phyloP scores from a whole-genome alignment of 2,113 vertebrate genomes.

The Oryzias javanicus region DNA sequence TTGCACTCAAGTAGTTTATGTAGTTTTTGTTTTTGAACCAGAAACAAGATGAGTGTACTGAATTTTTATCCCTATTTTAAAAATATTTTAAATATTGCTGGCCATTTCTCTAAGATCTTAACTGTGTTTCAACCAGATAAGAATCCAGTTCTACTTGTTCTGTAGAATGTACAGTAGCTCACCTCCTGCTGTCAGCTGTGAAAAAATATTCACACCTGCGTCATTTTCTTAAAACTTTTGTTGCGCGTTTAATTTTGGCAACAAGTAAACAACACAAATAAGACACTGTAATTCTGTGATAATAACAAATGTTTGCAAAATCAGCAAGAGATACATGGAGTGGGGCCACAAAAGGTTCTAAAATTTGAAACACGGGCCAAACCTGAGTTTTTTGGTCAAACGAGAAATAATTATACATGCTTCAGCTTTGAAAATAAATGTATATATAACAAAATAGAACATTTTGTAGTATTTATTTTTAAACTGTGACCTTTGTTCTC shows the following conservation, averaged over 20 bases:
- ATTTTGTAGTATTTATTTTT: too few species aligned
- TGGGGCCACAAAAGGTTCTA: too few species aligned
- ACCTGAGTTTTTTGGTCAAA: too few species aligned
- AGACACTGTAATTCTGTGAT: conserved; percentile 11
- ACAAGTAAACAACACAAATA: conserved; percentile 3
- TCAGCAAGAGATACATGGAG: too few species aligned
- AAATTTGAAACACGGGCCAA: too few species aligned
- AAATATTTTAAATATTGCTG: background rate
- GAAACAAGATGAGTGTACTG: conserved; percentile 12
- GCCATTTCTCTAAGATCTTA: background rate
- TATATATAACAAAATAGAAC: too few species aligned
- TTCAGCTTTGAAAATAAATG: too few species aligned
- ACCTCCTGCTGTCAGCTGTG: too few species aligned
- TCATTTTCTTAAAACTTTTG: background rate
- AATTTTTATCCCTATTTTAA: background rate
- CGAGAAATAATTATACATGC: too few species aligned
- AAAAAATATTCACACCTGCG: too few species aligned
- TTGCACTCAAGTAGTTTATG: conserved; percentile 38
- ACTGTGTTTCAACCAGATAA: background rate
- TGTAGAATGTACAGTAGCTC: background rate
- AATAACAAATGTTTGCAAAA: too few species aligned
- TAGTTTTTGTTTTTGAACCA: conserved; percentile 22
- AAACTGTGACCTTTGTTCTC: too few species aligned
- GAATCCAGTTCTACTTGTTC: conserved; percentile 3
- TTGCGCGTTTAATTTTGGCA: conserved; percentile 15